Evolutionary conservation across 2,888 invertebrate species (phyloP).

Genomic region (Phrixothrix hirtus): DNA sequence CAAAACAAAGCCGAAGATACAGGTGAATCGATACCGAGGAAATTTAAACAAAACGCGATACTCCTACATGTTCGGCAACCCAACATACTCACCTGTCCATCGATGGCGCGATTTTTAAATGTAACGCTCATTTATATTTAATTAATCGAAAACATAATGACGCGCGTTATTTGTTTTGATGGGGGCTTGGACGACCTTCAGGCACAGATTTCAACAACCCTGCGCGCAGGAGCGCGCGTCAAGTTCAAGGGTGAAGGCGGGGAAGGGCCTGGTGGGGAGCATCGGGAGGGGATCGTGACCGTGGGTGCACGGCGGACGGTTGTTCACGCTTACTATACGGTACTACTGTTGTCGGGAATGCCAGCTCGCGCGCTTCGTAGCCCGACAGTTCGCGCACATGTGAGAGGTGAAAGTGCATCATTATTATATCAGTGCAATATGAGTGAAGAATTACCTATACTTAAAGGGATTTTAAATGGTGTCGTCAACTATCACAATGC

Average conservation of each 20-base stretch:
- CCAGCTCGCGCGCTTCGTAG: constrained; percentile 53
- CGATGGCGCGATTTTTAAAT: neutral
- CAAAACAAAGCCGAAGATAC: constrained; percentile 28
- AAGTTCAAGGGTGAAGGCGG: constrained; percentile 58
- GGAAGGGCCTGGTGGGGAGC: constrained; percentile 57
- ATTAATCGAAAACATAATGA: too few species aligned
- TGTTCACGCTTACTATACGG: constrained; percentile 59
- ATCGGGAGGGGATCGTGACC: constrained; percentile 62
- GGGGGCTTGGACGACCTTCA: constrained; percentile 31
- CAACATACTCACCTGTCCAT: constrained; percentile 7
- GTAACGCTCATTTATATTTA: neutral
- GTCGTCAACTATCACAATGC: constrained; percentile 91
- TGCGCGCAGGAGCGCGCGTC: constrained; percentile 44
- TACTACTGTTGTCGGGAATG: constrained; percentile 53
- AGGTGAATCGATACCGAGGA: constrained; percentile 26
- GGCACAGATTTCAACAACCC: constrained; percentile 24
- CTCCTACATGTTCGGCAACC: constrained; percentile 29
- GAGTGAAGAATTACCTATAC: constrained; percentile 88
- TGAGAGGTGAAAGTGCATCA: constrained; percentile 47
- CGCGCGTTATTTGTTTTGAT: constrained; percentile 1
- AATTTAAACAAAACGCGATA: constrained; percentile 4
- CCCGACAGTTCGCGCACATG: constrained; percentile 50
- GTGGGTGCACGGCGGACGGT: constrained; percentile 54
- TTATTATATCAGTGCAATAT: constrained; percentile 63
- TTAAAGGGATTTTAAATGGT: constrained; percentile 88